phyloP scores from a whole-genome alignment of 2,888 invertebrate genomes.

The Idaea aversata region DNA sequence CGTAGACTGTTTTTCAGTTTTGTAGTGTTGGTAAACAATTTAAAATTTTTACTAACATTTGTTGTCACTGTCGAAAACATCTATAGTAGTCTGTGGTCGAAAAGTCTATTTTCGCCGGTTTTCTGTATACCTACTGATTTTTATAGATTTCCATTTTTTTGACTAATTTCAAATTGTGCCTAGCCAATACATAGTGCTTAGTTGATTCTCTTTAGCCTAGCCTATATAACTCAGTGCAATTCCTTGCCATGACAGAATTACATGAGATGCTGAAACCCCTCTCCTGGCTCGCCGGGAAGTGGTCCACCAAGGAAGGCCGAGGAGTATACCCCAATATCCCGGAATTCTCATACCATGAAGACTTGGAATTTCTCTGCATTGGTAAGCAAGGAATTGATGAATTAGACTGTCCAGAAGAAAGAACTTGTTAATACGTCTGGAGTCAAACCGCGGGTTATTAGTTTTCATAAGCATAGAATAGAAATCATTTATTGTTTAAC shows the following conservation, averaged over 20 bases:
- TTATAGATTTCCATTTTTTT: no score
- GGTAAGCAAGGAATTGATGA: conserved; percentile 43
- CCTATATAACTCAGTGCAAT: conserved; percentile 2
- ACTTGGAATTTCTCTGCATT: conserved; percentile 76
- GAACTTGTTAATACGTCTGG: no score
- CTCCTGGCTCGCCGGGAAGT: conserved; percentile 81
- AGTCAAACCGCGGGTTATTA: no score
- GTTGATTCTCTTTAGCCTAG: conserved; percentile 5
- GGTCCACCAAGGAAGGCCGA: conserved; percentile 74
- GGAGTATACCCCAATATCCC: conserved; percentile 81
- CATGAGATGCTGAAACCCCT: conserved; percentile 78
- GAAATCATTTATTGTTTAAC: no score
- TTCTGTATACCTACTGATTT: no score
- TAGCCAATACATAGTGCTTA: neutral
- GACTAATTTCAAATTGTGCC: no score
- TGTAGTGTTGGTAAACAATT: neutral
- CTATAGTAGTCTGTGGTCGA: no score
- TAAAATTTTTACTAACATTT: neutral
- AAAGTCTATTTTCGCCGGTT: no score
- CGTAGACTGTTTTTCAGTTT: neutral
- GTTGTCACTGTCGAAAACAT: no score
- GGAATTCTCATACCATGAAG: conserved; percentile 79
- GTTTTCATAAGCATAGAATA: no score
- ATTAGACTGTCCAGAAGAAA: neutral
- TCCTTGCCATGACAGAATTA: conserved; percentile 28